Evolutionary conservation across 1,140 invertebrate species (phyloP).

Genomic region (Carcinoscorpius rotundicauda): DNA sequence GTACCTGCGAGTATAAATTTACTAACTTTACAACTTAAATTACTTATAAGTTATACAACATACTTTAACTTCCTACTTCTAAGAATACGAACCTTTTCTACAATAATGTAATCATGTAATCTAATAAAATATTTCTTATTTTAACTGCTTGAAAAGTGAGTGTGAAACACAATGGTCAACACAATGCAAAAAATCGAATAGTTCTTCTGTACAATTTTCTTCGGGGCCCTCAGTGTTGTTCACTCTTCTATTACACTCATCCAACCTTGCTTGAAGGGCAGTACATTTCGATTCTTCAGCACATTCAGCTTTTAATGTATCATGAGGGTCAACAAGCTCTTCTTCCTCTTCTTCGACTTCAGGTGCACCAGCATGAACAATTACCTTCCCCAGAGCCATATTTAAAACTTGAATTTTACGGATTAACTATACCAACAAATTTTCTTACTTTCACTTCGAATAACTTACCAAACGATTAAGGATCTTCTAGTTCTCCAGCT

Average conservation of each 20-base stretch:
- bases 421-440: too few species aligned
- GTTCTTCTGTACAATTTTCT: slow-evolving; percentile 72
- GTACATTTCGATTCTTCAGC: slow-evolving; percentile 44
- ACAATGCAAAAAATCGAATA: slow-evolving; percentile 76
- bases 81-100: too few species aligned
- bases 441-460: too few species aligned
- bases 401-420: neutral
- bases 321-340: slow-evolving; percentile 61
- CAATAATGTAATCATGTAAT: too few species aligned
- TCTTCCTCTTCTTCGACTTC: slow-evolving; percentile 38
- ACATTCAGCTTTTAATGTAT: slow-evolving; percentile 51
- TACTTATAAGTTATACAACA: too few species aligned
- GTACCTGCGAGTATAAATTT: too few species aligned
- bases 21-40: too few species aligned
- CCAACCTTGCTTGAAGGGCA: slow-evolving; percentile 50
- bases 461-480: too few species aligned
- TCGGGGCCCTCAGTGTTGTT: slow-evolving; percentile 30
- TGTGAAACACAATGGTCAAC: slow-evolving; percentile 68
- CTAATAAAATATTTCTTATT: neutral
- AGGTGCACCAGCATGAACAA: neutral
- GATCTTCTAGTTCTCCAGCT: too few species aligned
- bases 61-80: too few species aligned
- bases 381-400: slow-evolving; percentile 2
- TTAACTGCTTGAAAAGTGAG: slow-evolving; percentile 7
- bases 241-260: slow-evolving; percentile 72